Evolutionary conservation across 2,888 invertebrate genomes (phyloP).

Genomic region (Chrysolina americana): DNA sequence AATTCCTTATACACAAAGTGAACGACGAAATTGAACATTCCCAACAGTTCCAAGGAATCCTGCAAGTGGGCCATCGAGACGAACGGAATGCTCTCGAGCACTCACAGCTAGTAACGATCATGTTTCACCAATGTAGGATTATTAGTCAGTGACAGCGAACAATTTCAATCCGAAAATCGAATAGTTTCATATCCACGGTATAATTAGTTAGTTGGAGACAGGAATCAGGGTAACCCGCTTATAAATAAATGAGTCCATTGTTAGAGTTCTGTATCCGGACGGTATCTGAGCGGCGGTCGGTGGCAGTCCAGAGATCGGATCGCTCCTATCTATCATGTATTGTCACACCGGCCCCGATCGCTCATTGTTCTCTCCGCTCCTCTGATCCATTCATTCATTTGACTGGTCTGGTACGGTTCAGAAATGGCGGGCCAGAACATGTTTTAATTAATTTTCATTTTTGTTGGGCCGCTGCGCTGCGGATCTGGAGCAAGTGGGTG

Average conservation of each 20-base stretch:
- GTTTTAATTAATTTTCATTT: constrained; percentile 68
- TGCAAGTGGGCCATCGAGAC: no score
- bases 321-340: constrained; percentile 70
- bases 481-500: constrained; percentile 54
- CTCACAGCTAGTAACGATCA: neutral
- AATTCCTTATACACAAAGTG: no score
- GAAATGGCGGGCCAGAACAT: constrained; percentile 65
- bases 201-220: constrained; percentile 66
- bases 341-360: constrained; percentile 68
- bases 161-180: constrained; percentile 4
- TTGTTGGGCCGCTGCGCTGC: constrained; percentile 54
- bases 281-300: constrained; percentile 62
- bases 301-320: constrained; percentile 66
- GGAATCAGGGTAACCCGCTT: constrained; percentile 66
- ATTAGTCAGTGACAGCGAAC: constrained; percentile 1
- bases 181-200: constrained; percentile 51
- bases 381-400: constrained; percentile 40
- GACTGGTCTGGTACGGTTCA: constrained; percentile 56
- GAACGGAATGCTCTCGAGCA: neutral
- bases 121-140: neutral
- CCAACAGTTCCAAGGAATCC: no score
- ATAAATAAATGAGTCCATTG: constrained; percentile 70
- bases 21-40: no score
- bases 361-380: constrained; percentile 66
- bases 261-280: constrained; percentile 54